Evolutionary conservation across 2,113 vertebrate genomes (phyloP).

Genomic region (Erythrolamprus reginae): DNA sequence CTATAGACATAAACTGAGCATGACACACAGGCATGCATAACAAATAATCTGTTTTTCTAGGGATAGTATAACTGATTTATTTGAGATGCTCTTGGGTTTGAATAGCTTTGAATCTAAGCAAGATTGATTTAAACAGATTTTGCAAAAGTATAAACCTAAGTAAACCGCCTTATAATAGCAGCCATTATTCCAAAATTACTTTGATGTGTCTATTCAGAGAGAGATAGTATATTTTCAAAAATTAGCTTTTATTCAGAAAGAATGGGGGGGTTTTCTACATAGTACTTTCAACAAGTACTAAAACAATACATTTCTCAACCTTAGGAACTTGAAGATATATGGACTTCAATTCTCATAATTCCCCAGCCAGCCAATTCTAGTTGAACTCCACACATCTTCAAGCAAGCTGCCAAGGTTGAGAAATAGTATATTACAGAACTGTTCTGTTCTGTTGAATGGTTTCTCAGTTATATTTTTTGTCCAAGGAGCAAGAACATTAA

Average conservation of each 20-base stretch:
- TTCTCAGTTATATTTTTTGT: background rate
- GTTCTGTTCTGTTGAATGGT: background rate
- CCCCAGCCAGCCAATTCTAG: background rate
- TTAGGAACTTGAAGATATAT: background rate
- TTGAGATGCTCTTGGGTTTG: background rate
- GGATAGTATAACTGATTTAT: background rate
- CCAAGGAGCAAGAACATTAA: background rate
- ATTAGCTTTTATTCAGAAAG: background rate
- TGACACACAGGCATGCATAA: background rate
- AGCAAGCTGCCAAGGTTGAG: background rate
- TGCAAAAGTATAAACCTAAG: background rate
- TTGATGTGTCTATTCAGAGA: background rate
- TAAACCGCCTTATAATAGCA: background rate
- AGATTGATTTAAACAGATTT: background rate
- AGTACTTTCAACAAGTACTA: background rate
- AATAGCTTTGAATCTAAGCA: background rate
- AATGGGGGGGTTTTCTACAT: background rate
- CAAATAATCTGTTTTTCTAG: background rate
- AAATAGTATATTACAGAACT: background rate
- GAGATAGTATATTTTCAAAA: background rate
- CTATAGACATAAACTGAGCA: background rate
- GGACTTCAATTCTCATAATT: background rate
- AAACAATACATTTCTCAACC: background rate
- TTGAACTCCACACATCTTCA: background rate
- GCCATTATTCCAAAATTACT: background rate